phyloP scores from a whole-genome alignment of 2,888 invertebrate species.

The Ceriagrion tenellum region DNA sequence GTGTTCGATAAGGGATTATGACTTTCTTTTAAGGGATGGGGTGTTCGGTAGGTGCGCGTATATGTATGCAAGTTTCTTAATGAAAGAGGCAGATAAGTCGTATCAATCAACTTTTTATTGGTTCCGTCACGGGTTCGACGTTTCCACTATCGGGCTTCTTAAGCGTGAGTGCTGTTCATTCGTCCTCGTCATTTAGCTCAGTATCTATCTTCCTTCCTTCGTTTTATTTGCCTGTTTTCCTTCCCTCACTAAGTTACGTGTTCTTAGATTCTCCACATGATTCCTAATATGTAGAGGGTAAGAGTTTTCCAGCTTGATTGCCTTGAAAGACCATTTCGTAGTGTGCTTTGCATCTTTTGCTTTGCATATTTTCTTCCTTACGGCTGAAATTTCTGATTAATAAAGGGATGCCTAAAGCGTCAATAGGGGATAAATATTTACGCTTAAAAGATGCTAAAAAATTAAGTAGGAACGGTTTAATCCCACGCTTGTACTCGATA shows the following conservation, averaged over 20 bases:
- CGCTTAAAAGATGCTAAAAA: too few relatives aligned
- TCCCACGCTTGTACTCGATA: too few relatives aligned
- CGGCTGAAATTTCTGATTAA: too few relatives aligned
- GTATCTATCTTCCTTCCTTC: background rate
- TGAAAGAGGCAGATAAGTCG: slow-evolving; percentile 62
- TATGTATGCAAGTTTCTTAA: slow-evolving; percentile 55
- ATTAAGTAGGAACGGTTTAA: too few relatives aligned
- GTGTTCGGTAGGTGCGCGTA: slow-evolving; percentile 43
- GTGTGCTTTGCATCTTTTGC: too few relatives aligned
- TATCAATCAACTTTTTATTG: slow-evolving; percentile 62
- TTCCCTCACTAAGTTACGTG: background rate
- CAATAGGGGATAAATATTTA: too few relatives aligned
- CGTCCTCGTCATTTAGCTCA: background rate
- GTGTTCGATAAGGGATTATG: slow-evolving; percentile 66
- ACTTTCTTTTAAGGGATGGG: slow-evolving; percentile 38
- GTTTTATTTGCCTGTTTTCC: background rate
- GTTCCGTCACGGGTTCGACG: background rate
- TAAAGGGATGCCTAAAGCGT: too few relatives aligned
- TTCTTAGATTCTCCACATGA: background rate
- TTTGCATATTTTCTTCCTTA: too few relatives aligned
- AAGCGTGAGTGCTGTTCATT: background rate
- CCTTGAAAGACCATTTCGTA: too few relatives aligned
- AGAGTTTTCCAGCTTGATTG: background rate
- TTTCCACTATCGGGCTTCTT: background rate
- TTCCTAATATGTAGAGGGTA: background rate